phyloP scores from a whole-genome alignment of 2,797 vertebrate species.

The Petrocephalus sullivani region DNA sequence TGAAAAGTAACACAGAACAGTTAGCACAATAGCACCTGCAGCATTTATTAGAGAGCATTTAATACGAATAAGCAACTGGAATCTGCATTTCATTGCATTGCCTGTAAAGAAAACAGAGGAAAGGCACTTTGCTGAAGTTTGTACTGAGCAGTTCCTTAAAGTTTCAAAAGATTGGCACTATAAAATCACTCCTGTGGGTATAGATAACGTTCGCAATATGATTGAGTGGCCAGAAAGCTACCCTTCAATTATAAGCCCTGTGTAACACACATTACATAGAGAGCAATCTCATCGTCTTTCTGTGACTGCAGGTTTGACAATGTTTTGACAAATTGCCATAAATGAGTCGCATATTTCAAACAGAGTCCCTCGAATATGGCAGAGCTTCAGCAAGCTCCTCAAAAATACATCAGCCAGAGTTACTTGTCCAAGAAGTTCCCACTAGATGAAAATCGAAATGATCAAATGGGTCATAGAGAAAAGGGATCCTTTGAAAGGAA shows the following conservation, averaged over 20 bases:
- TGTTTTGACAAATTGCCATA: not conserved
- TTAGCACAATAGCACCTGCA: not conserved
- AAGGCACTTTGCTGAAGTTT: slow-evolving; percentile 7
- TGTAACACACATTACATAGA: not conserved
- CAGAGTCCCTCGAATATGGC: not conserved
- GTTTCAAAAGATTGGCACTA: no score
- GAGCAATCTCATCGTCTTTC: not conserved
- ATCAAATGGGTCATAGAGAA: not conserved
- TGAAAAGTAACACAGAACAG: not conserved
- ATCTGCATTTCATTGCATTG: not conserved
- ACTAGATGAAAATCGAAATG: not conserved
- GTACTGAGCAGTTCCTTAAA: not conserved
- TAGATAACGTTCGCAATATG: not conserved
- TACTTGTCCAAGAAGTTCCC: not conserved
- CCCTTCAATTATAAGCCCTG: not conserved
- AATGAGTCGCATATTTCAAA: slow-evolving; percentile 11
- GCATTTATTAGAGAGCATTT: not conserved
- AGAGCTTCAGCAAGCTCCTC: not conserved
- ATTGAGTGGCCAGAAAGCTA: not conserved
- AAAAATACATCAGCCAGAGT: not conserved
- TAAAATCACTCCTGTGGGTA: not conserved
- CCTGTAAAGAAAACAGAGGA: not conserved
- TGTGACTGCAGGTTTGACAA: not conserved
- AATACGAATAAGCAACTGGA: not conserved
- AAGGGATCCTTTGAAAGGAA: not conserved